Conservation (phyloP, 23 tunicate species). For the Phallusia fumigata region DNA sequence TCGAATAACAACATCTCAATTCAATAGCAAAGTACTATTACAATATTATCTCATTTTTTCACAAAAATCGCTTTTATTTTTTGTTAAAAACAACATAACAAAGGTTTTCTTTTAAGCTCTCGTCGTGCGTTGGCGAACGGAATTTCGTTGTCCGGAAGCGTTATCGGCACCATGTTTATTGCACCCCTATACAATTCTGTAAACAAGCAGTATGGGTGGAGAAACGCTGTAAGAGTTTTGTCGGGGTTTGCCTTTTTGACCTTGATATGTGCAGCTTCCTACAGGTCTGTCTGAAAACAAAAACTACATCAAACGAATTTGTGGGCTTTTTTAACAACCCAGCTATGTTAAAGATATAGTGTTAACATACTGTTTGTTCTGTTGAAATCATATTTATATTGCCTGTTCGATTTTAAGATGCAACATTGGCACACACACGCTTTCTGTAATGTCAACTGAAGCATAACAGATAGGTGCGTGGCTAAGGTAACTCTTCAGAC, state of each 20-base stretch:
- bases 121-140: slow-evolving; percentile 85
- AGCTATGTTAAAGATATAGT: not conserved
- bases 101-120: slow-evolving; percentile 20
- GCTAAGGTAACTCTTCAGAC: not conserved
- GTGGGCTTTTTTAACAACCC: not conserved
- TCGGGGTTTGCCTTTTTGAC: slow-evolving; percentile 27
- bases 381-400: too few species aligned
- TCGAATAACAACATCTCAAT: too few species aligned
- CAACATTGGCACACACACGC: slow-evolving; percentile 58
- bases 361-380: not conserved
- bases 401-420: not conserved
- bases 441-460: slow-evolving; percentile 38
- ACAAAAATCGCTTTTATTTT: too few species aligned
- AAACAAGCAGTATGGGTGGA: slow-evolving; percentile 42
- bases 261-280: slow-evolving; percentile 52
- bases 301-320: not conserved
- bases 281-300: slow-evolving; percentile 33
- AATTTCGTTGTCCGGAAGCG: slow-evolving; percentile 76
- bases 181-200: slow-evolving; percentile 57
- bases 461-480: slow-evolving; percentile 39
- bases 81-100: not conserved
- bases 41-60: too few species aligned
- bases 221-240: slow-evolving; percentile 45
- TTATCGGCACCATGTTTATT: slow-evolving; percentile 68
- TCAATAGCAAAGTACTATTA: not conserved